These are phyloP conservation scores for Drosophila bipectinata DNA, from an alignment of 1,140 invertebrate genomes.

Conservation along the genomic window DNA sequence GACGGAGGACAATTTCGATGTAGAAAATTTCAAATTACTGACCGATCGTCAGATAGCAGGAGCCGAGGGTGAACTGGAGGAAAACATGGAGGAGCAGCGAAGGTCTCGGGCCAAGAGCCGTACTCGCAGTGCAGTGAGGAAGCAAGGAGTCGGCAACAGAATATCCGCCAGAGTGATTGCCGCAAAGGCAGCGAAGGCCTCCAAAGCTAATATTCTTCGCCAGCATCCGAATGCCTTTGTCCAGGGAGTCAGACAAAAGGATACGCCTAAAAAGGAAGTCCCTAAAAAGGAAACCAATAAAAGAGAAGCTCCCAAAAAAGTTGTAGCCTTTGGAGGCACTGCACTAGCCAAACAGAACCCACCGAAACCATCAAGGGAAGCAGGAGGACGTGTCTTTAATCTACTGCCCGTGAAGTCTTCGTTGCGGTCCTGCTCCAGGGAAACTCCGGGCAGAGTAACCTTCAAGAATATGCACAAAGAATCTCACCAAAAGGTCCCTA, in stretches of 20 bases:
- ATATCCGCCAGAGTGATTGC: not conserved
- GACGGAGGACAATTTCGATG: not conserved
- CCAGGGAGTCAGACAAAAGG: too few relatives aligned
- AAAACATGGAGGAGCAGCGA: constrained; percentile 1
- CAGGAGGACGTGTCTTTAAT: not conserved
- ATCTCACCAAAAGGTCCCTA: not conserved
- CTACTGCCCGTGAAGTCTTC: not conserved
- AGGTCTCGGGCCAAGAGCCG: not conserved
- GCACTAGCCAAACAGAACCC: not conserved
- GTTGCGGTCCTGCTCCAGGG: not conserved
- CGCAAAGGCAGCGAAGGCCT: not conserved
- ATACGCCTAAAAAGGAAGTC: not conserved
- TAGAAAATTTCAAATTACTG: constrained; percentile 17
- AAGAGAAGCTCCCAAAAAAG: not conserved
- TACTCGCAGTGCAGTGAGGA: not conserved
- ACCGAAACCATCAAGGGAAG: not conserved
- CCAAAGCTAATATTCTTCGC: not conserved
- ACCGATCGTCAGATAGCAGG: constrained; percentile 7
- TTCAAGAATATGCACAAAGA: not conserved
- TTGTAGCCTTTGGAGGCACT: not conserved
- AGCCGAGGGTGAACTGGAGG: constrained; percentile 6
- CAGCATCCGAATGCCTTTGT: not conserved
- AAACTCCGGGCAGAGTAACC: not conserved
- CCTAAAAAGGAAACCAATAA: too few relatives aligned
- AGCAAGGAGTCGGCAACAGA: not conserved